Conservation (phyloP, 1,140 invertebrate species). For the Sarcophaga peregrina region DNA sequence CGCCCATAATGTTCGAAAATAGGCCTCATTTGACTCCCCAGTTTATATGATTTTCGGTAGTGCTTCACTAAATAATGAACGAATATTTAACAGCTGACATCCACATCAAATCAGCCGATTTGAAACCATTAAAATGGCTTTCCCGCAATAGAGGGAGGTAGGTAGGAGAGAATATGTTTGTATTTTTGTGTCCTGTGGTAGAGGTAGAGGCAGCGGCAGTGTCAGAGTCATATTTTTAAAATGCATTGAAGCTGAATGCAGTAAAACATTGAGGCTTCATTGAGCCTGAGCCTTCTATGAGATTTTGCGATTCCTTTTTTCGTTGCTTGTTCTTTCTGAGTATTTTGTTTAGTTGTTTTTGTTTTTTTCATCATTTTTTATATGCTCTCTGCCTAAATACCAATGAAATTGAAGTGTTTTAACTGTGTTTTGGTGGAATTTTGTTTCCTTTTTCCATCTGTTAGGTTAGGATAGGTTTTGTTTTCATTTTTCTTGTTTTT, state of each 20-base stretch:
- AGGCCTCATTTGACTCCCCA: too few species aligned
- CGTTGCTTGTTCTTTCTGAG: slow-evolving; percentile 8
- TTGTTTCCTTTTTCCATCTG: neutral
- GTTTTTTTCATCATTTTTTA: neutral
- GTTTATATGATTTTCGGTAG: too few species aligned
- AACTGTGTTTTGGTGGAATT: slow-evolving; percentile 14
- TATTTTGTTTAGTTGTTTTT: slow-evolving; percentile 1
- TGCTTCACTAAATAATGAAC: too few species aligned
- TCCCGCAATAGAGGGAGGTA: too few species aligned
- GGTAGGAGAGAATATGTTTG: too few species aligned
- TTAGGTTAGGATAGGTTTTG: neutral
- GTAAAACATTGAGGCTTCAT: slow-evolving; percentile 36
- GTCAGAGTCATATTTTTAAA: slow-evolving; percentile 32
- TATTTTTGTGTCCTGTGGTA: too few species aligned
- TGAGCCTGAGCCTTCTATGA: slow-evolving; percentile 20
- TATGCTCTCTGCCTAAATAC: slow-evolving; percentile 1
- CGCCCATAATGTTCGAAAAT: too few species aligned
- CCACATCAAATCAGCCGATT: too few species aligned
- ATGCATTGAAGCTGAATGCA: slow-evolving; percentile 40
- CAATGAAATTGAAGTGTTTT: slow-evolving; percentile 40
- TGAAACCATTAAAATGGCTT: too few species aligned
- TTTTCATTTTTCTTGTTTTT: neutral
- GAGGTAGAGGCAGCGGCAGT: too few species aligned
- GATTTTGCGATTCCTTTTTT: slow-evolving; percentile 20
- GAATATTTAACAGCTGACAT: too few species aligned